Evolutionary conservation across 1,140 invertebrate genomes (phyloP), one percentile per base, ranked within the genome.

Genomic region (Holotrichia oblita): DNA sequence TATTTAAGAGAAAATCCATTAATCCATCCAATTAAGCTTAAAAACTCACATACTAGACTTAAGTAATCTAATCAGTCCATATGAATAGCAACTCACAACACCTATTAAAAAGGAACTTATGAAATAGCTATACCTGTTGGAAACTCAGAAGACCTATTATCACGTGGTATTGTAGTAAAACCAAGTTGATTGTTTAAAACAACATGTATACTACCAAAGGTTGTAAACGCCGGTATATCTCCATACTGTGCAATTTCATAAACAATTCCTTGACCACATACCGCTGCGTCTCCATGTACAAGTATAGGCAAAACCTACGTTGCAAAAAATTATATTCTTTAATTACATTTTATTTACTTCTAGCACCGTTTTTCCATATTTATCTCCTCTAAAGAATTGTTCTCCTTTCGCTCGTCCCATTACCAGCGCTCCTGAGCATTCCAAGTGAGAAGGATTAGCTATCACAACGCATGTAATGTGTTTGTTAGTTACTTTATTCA

Each of bases 181-280:
- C 97, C 96, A 84, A 93, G 89, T 89, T 98, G 96, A 88, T 98
- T 98, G 85, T 98, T 98, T 79, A 93, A 92, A 41, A 98, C 94
- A 81, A 98, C 91, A 84, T 99, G 97, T 40, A 99, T 92, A 14
- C 94, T 93, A 41, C 97, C 97, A 82, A 94, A 91, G 0, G 95
- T 96, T 1, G 94, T 95, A 86, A 97, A 99, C 79, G 92, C 90
- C 3, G 95, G 94, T 55, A 99, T 86, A 84, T 97, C 93, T 73
- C 93, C 93, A 82, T 98, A 88, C 83, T 96, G 93, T 85, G 98
- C 93, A 0, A 96, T 96, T 87, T 99, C 97, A 85, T 92, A 94
- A 0, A 96, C 93, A 76, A 93, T 88, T 72, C 96, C 96, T 88
- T 97, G 96, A 2, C 96, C 96, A 77, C 91, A 88, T 84, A 96